Evolutionary conservation across 2,888 invertebrate genomes (phyloP), one percentile per base, ranked within the genome.

Genomic region (Noctua janthina): DNA sequence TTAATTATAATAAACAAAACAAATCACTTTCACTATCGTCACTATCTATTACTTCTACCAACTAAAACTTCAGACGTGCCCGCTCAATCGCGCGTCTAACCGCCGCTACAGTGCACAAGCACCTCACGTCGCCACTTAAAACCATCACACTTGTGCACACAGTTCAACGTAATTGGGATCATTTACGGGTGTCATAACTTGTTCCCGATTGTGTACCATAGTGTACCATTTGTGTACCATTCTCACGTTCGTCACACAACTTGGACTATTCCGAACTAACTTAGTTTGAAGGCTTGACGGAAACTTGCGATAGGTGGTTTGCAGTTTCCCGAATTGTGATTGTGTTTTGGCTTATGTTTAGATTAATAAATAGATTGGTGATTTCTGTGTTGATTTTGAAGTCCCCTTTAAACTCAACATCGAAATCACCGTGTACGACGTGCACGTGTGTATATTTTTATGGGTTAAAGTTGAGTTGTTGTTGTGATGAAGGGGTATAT

Each of bases 151-250:
- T 79, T 79, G 83, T 74, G 67, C 79, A 78, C 76, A 79, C 85
- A 85, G 80, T 69, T 72, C 77, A 78, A 87, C 78, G 84, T 86
- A 86, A 87, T 86, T 82, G 84, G 74, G 78, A 86, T 84, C 84
- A 82, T 84, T 88, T 87, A 89, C 89, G 74, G 79, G 79, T 82
- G 88, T 87, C 79, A 86, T 87, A 89, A 87, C 86, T 88, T 76
- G 69, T 71, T 80, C 75, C 56, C 75, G 75, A 78, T 80, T 88
- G 87, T 88, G 84, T 79, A 74, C 67, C 74, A 76, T 69, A 76
- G 86, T 84, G 87, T 76, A 67, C 56, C 74, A 81, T 81, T 79
- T 80, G 81, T 81, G 80, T 85, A 74, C 85, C 64, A 76, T 84
- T 87, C 88, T 79, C 89, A 88, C 86, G 89, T 89, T 77, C 70